Base-by-base conservation (phyloP, 2,797 vertebrate genomes). In the Ptychadena robeensis region DNA sequence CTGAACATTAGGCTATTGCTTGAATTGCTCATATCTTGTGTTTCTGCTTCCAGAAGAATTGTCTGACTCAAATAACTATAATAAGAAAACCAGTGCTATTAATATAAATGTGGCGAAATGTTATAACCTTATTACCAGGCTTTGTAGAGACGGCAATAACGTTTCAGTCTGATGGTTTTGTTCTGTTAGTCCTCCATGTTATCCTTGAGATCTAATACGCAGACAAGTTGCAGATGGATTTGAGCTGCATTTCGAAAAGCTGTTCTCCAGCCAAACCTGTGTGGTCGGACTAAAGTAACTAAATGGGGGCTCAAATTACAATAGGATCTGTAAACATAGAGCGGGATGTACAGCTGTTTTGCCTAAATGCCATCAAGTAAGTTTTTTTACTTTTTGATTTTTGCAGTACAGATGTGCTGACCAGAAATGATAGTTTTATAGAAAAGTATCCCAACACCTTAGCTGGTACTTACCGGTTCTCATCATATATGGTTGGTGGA, bases 171-270 rank as follows among this genome's bases (percentile, higher is more conserved):
- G 9, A 25, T 61, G 25, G 9, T 25, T 57, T n/a, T 18, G 18
- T n/a, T 7, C 0, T 9, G n/a, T 57, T 48, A 9, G 53, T 25
- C 37, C 59, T 75, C 32, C 1, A 27, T 30, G 14, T 40, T 76
- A 64, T 76, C 73, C 73, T 40, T 64, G 57, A 44, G 59, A 32
- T 15, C 59, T 76, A 61, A 64, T 76, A 76, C 40, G 61, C 59
- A 75, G 27, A 76, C 59, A 65, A 40, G 35, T 27, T 76, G 73
- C 15, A 48, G 3, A 48, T 22, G 15, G 44, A 48, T 22, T 18
- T 48, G 15, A 18, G 15, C 44, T 48, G 44, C 44, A 22, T 48
- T 48, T 59, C 48, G 59, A 73, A 73, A 73, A 25, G 57, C 73
- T 73, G 48, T 28, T 35, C 31, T 73, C 53, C 9, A 61, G 53